Evolutionary conservation across 92 coral and sea anemone genomes (phyloP).

Genomic region (Parazoanthus darwini): DNA sequence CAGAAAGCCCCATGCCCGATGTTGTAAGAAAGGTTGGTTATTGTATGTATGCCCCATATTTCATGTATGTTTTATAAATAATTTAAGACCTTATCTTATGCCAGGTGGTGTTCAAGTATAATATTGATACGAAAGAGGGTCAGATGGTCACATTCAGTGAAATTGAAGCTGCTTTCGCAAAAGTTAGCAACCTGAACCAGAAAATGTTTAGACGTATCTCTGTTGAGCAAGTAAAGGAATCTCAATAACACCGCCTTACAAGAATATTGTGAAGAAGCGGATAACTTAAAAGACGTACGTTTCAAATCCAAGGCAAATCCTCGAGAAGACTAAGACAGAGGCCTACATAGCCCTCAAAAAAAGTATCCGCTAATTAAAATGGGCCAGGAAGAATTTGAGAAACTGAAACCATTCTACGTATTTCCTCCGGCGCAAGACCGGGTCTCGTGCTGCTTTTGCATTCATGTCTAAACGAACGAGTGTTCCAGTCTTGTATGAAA

Average conservation of each 20-base stretch:
- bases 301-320: conserved; percentile 20
- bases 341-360: conserved; percentile 15
- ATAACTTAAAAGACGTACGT: conserved; percentile 15
- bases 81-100: no score
- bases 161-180: no score
- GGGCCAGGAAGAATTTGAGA: conserved; percentile 21
- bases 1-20: no score
- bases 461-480: conserved; percentile 6
- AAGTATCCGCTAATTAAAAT: conserved; percentile 41
- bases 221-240: not conserved
- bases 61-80: no score
- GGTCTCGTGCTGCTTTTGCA: conserved; percentile 18
- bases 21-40: no score
- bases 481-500: conserved; percentile 35
- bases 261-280: conserved; percentile 24
- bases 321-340: conserved; percentile 25
- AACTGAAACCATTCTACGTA: conserved; percentile 15
- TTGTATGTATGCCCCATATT: no score
- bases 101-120: no score
- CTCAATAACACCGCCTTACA: conserved; percentile 20
- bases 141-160: no score
- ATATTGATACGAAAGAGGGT: no score
- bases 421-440: conserved; percentile 17
- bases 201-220: no score
- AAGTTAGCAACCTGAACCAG: no score